Evolutionary conservation across 2,113 vertebrate genomes (phyloP), one percentile per base, ranked within the genome.

Genomic region (Entomyzon cyanotis): DNA sequence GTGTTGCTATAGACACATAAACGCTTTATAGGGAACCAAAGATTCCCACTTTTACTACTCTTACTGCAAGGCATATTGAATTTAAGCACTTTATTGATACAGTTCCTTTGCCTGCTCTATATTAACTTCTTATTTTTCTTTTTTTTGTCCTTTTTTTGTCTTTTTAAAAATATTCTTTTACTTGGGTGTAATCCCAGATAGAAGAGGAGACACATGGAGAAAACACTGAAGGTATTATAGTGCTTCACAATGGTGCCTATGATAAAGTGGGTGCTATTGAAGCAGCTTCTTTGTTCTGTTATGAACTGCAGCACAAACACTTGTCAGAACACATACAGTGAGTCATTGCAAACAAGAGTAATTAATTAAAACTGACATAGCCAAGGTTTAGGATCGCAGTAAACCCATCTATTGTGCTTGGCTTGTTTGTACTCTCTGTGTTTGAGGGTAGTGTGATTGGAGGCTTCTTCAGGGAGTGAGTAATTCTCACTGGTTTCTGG

Each of bases 1-100:
- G 9, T 56, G 95, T 97, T 97, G 80, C 95, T 52, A 94, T 95
- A 81, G 96, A 83, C 96, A 97, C 65, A 20, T 87, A 75, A 94
- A 84, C 85, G 55, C 52, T 49, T 93, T 55, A 60, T 23, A 82
- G 41, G 27, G 62, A 94, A 52, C 58, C 4, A 62, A 93, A 79
- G 46, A 70, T 78, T 63, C 84, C 53, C 18, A 49, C 73, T 88
- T 92, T 60, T 82, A 53, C 75, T 69, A 24, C 53, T 71, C 21
- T 60, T 89, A 64, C 19, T 64, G 44, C 68, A 58, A 64, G 86
- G 41, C 58, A 75, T 42, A 39, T 42, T 58, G 84, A 79, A 75
- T 79, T 8, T 8, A 20, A 67, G 39, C 18, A 62, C 71, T 39
- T 96, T 70, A 77, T 16, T 73, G 49, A 28, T 42, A n/a, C 5